phyloP scores from a whole-genome alignment of 2,888 invertebrate genomes.

The Augochlorella aurata region DNA sequence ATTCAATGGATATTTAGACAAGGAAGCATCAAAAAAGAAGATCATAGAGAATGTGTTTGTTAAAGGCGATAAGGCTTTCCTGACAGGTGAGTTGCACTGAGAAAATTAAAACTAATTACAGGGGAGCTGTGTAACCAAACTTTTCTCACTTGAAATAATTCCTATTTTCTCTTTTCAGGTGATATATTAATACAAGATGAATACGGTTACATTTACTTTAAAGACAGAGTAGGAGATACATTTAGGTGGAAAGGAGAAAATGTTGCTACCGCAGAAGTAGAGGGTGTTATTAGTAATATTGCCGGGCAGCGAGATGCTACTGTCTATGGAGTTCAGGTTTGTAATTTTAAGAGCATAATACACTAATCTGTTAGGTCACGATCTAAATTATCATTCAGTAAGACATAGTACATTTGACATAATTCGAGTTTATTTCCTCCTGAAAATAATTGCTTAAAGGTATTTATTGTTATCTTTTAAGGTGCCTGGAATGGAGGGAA shows the following conservation, averaged over 20 bases:
- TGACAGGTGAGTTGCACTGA: constrained; percentile 81
- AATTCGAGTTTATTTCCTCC: not conserved
- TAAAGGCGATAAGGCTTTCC: constrained; percentile 86
- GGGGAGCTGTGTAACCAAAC: not conserved
- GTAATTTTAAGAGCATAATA: constrained; percentile 8
- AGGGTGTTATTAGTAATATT: constrained; percentile 84
- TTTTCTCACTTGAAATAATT: not conserved
- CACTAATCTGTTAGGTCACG: not conserved
- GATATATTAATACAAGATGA: constrained; percentile 86
- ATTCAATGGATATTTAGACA: constrained; percentile 87
- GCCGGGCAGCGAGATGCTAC: constrained; percentile 90
- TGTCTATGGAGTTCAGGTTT: constrained; percentile 95
- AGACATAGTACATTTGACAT: not conserved
- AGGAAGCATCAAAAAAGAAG: constrained; percentile 86
- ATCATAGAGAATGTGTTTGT: constrained; percentile 85
- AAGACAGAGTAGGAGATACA: constrained; percentile 86
- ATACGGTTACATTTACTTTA: constrained; percentile 86
- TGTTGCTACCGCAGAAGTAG: constrained; percentile 87
- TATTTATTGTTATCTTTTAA: constrained; percentile 54
- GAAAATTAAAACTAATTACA: not conserved
- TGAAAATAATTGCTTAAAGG: not conserved
- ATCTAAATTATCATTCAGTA: not conserved
- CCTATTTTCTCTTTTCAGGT: constrained; percentile 68
- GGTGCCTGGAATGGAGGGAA: constrained; percentile 83
- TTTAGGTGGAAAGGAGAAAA: constrained; percentile 88